Percentiles rank a stretch among this genome's conserved stretches.
phyloP scores from a whole-genome alignment of 2,888 invertebrate genomes.

The Drosophila neutralis region DNA sequence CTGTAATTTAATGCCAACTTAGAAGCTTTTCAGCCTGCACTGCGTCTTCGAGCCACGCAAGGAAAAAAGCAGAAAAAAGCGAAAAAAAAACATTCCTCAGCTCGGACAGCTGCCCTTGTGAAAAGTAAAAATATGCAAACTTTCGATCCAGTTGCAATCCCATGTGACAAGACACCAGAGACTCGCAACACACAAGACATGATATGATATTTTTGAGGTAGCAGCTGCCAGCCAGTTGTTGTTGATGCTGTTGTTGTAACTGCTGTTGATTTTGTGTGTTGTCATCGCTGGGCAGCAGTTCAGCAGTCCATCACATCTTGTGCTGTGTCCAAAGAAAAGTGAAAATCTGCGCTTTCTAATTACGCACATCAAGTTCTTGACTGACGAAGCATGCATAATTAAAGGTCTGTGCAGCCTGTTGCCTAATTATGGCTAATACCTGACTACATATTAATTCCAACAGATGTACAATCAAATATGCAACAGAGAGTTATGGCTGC shows the following conservation, averaged over 20 bases:
- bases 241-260: slow-evolving; percentile 21
- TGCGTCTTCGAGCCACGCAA: slow-evolving; percentile 31
- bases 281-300: slow-evolving; percentile 63
- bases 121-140: slow-evolving; percentile 63
- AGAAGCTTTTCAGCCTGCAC: slow-evolving; percentile 58
- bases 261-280: slow-evolving; percentile 67
- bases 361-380: slow-evolving; percentile 58
- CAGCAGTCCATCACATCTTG: slow-evolving; percentile 5
- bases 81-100: slow-evolving; percentile 39
- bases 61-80: background rate
- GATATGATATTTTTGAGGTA: slow-evolving; percentile 73
- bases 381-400: slow-evolving; percentile 73
- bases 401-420: slow-evolving; percentile 50
- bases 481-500: background rate
- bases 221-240: slow-evolving; percentile 32
- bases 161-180: slow-evolving; percentile 62
- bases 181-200: slow-evolving; percentile 50
- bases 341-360: slow-evolving; percentile 75
- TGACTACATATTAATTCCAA: slow-evolving; percentile 16
- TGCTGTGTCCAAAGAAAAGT: slow-evolving; percentile 64
- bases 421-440: slow-evolving; percentile 74
- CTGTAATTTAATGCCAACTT: slow-evolving; percentile 77
- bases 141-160: slow-evolving; percentile 75
- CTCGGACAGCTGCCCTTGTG: slow-evolving; percentile 67
- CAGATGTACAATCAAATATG: background rate